A percentile compares a stretch with the other conserved stretches of the same genome.
phyloP scores from a whole-genome alignment of 2,797 vertebrate species.

The Poeciliopsis infans region DNA sequence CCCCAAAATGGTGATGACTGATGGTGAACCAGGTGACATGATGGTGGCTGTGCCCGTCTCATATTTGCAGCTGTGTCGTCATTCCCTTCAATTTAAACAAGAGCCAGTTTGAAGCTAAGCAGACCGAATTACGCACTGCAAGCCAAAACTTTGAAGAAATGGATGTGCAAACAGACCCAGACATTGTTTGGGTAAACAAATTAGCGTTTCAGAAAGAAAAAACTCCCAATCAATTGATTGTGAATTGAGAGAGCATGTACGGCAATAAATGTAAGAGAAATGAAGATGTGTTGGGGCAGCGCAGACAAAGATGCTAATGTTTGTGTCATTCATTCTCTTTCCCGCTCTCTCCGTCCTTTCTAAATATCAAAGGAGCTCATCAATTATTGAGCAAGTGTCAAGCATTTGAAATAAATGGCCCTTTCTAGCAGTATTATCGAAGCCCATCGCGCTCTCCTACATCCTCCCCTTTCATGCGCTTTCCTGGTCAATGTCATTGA shows the following conservation, averaged over 20 bases:
- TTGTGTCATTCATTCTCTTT: slow-evolving; percentile 3
- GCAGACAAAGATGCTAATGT: slow-evolving; percentile 1
- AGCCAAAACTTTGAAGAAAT: background rate
- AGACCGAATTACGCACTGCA: background rate
- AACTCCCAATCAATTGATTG: slow-evolving; percentile 10
- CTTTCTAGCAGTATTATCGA: slow-evolving; percentile 57
- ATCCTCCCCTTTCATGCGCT: slow-evolving; percentile 68
- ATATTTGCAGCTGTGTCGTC: background rate
- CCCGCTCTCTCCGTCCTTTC: slow-evolving; percentile 16
- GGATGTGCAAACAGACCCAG: background rate
- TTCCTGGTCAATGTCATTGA: slow-evolving; percentile 73
- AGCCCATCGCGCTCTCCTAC: slow-evolving; percentile 26
- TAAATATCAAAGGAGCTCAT: slow-evolving; percentile 72
- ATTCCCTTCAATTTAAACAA: slow-evolving; percentile 7
- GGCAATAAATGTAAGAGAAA: background rate
- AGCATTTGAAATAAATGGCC: slow-evolving; percentile 63
- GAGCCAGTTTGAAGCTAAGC: slow-evolving; percentile 7
- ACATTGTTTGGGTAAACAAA: slow-evolving; percentile 8
- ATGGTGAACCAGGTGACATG: background rate
- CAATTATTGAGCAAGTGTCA: slow-evolving; percentile 71
- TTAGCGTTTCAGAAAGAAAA: background rate
- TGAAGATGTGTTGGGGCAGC: background rate
- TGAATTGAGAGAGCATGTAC: background rate
- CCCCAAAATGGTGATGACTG: background rate
- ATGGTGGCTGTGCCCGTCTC: background rate